Evolutionary conservation across 2,797 vertebrate genomes (phyloP).

Genomic region (Tympanoctomys barrerae): DNA sequence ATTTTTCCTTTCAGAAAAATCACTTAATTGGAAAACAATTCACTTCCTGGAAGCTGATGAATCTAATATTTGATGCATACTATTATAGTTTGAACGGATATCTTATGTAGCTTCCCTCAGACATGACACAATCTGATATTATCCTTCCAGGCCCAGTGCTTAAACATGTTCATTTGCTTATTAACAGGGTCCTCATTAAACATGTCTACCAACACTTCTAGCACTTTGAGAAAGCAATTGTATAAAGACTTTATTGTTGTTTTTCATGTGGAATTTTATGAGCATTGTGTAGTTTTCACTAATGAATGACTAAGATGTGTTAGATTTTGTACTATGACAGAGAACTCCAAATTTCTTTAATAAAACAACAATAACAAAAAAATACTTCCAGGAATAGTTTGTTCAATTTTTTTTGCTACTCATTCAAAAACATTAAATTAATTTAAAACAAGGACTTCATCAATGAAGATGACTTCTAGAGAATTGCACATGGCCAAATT

Average conservation of each 20-base stretch:
- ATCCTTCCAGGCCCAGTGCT: constrained; percentile 67
- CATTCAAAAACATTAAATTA: constrained; percentile 53
- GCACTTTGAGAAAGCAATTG: background rate
- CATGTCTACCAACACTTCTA: constrained; percentile 57
- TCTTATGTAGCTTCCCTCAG: constrained; percentile 1
- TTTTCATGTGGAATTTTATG: constrained; percentile 47
- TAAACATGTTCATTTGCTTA: constrained; percentile 68
- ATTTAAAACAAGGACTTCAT: constrained; percentile 42
- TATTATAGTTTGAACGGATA: constrained; percentile 67
- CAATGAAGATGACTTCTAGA: constrained; percentile 22
- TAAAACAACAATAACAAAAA: background rate
- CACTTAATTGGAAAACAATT: constrained; percentile 65
- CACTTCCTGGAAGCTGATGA: constrained; percentile 68
- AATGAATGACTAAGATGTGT: constrained; percentile 51
- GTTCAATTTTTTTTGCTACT: constrained; percentile 41
- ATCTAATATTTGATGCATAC: constrained; percentile 68
- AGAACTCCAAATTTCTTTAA: constrained; percentile 35
- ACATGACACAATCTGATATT: constrained; percentile 61
- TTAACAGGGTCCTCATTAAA: constrained; percentile 41
- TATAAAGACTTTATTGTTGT: constrained; percentile 52
- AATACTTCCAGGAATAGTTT: constrained; percentile 11
- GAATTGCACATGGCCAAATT: background rate
- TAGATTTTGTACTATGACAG: constrained; percentile 22
- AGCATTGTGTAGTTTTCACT: constrained; percentile 53
- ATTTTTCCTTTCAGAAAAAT: constrained; percentile 62